Evolutionary conservation across 2,797 vertebrate species (phyloP).

Genomic region (Hylomyscus alleni): DNA sequence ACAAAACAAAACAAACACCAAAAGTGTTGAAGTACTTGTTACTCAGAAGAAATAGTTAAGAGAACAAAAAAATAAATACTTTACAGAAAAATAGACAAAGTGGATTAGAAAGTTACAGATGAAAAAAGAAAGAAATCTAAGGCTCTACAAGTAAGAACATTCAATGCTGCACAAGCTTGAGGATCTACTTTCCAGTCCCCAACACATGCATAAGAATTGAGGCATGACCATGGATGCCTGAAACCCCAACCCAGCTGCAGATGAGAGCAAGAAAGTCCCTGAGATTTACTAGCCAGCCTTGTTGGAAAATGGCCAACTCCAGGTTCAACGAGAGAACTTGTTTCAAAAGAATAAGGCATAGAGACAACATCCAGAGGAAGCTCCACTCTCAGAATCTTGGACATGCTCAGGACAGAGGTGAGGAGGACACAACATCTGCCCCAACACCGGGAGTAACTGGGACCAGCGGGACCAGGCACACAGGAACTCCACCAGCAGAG

Average conservation of each 20-base stretch:
- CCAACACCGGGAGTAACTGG: no score
- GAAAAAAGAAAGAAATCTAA: neutral
- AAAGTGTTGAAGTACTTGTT: neutral
- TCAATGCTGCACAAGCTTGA: neutral
- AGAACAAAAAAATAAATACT: neutral
- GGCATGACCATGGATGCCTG: no score
- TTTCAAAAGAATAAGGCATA: neutral
- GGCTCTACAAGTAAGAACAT: neutral
- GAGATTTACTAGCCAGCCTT: neutral
- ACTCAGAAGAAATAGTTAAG: conserved; percentile 24
- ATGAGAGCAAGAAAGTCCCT: neutral
- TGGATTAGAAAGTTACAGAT: neutral
- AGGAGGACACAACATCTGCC: no score
- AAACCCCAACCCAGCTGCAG: neutral
- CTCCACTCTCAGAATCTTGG: no score
- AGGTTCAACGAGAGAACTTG: neutral
- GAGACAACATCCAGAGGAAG: no score
- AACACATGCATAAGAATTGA: neutral
- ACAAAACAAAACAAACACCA: neutral
- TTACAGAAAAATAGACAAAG: conserved; percentile 16
- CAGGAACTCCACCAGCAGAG: no score
- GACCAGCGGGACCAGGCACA: no score
- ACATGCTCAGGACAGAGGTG: no score
- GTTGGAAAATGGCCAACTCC: neutral
- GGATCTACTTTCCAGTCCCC: no score